These are phyloP conservation scores for Ichneumon xanthorius DNA, from an alignment of 2,888 invertebrate species.

Conservation along the genomic window DNA sequence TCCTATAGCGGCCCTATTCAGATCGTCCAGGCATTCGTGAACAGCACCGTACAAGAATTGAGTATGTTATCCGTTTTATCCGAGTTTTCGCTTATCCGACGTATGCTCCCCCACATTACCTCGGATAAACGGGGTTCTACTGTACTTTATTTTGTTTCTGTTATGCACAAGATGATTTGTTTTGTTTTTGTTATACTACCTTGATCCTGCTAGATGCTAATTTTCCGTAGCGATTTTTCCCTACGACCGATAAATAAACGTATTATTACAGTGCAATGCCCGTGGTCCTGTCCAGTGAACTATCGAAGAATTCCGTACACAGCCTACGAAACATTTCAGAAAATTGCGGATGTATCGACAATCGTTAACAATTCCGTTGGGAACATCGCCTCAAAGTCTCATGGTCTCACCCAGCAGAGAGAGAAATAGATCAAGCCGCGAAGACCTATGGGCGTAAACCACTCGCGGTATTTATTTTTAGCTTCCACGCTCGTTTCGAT, in stretches of 20 bases:
- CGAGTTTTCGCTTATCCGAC: too few relatives aligned
- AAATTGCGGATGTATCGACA: conserved; percentile 10
- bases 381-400: conserved; percentile 19
- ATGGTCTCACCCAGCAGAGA: conserved; percentile 15
- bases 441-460: conserved; percentile 24
- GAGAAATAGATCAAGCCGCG: conserved; percentile 29
- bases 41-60: too few relatives aligned
- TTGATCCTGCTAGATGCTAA: background rate
- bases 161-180: background rate
- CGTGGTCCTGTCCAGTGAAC: background rate
- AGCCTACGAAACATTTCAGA: conserved; percentile 12
- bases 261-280: background rate
- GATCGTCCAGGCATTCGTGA: too few relatives aligned
- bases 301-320: conserved; percentile 16
- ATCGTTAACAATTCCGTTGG: conserved; percentile 49
- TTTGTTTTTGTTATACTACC: background rate
- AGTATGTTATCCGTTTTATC: too few relatives aligned
- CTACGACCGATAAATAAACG: background rate
- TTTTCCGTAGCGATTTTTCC: background rate
- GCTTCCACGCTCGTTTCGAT: conserved; percentile 18
- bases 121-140: background rate
- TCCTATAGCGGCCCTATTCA: too few relatives aligned
- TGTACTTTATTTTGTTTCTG: background rate
- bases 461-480: conserved; percentile 17
- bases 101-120: too few relatives aligned